These are phyloP conservation scores for Notarius lentiginosus DNA, from an alignment of 2,113 vertebrate genomes.

Conservation along the genomic window DNA sequence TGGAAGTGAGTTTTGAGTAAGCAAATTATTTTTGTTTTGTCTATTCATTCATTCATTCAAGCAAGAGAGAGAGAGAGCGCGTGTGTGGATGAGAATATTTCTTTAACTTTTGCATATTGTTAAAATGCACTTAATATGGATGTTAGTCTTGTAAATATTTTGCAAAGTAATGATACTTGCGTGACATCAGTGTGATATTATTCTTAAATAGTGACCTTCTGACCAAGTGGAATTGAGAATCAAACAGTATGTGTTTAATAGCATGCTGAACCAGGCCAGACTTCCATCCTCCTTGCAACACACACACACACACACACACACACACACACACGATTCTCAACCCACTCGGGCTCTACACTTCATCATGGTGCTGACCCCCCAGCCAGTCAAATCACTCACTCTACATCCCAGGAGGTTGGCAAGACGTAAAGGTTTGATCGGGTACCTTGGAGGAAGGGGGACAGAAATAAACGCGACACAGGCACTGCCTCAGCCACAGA, in stretches of 20 bases:
- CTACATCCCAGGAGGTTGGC: conserved; percentile 49
- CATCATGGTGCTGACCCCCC: conserved; percentile 52
- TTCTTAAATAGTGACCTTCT: neutral
- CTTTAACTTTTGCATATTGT: no score
- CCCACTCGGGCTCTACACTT: conserved; percentile 45
- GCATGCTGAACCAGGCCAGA: neutral
- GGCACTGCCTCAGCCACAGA: conserved; percentile 52
- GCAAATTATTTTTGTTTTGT: no score
- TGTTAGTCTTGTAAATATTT: no score
- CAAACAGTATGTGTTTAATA: neutral
- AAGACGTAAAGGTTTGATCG: conserved; percentile 21
- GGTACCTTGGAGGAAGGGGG: conserved; percentile 41
- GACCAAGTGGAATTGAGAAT: neutral
- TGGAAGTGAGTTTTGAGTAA: no score
- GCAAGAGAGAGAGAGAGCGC: no score
- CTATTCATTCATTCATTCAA: no score
- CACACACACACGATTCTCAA: conserved; percentile 25
- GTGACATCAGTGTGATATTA: no score
- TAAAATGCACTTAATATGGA: no score
- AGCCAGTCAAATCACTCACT: conserved; percentile 44
- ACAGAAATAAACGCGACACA: conserved; percentile 66
- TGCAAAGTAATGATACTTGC: no score
- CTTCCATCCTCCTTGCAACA: conserved; percentile 61
- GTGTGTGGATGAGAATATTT: no score
- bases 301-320: conserved; percentile 45